Base-by-base conservation (phyloP, 2,797 vertebrate genomes). In the Malacoctenus gilli region DNA sequence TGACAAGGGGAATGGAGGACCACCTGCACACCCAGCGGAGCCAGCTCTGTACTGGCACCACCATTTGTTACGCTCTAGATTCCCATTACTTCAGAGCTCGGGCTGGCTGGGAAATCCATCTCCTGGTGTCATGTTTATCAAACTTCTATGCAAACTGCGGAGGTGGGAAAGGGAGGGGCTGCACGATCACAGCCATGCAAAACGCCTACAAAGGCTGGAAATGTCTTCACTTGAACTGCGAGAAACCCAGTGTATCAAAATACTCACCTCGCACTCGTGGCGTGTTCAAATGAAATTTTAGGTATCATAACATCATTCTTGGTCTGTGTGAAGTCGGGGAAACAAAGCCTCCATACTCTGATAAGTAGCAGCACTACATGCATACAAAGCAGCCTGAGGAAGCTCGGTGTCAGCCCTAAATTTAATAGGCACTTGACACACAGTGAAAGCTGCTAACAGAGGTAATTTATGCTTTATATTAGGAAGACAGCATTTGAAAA, bases 91-190 rank as follows among this genome's bases (percentile, higher is more conserved):
- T 89, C 75, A 77, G 72, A 18, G 80, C 61, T 58, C n/a, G 70
- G 30, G 77, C 80, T 76, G 82, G 76, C 85, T 74, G 22, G 80
- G 85, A 92, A 93, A 91, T 68, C 85, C 82, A 92, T 84, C 84
- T 87, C 68, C 74, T 15, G 66, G 87, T 87, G 86, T 91, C 83
- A 79, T 64, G 77, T 88, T 84, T 85, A 87, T 86, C 82, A 77
- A 88, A 72, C 55, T 44, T 66, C 58, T 59, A 83, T 72, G 71
- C 77, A 78, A 80, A 79, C 64, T 19, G 67, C 38, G 52, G 73
- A 64, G 59, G 49, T 77, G 34, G 62, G 11, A 32, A 10, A 12
- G 30, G 30, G 41, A 51, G 52, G 52, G 50, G 41, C 51, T 9
- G 36, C 61, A 37, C 36, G 60, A 79, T 67, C 58, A 34, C 36